These are phyloP conservation scores for Gymnogyps californianus DNA, from an alignment of 2,113 vertebrate genomes.

Conservation along the genomic window DNA sequence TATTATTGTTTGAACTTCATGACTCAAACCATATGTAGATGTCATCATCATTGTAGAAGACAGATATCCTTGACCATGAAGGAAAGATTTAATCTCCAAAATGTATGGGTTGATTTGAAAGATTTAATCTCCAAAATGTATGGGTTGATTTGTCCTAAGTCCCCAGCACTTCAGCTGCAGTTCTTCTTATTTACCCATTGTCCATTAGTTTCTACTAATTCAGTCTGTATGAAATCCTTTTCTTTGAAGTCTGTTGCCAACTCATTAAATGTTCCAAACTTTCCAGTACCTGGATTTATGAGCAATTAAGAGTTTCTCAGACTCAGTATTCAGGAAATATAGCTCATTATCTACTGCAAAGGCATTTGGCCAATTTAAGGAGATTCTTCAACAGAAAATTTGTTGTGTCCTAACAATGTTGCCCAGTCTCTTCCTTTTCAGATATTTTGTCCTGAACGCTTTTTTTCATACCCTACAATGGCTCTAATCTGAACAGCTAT, in stretches of 20 bases:
- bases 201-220: background rate
- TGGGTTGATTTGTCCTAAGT: background rate
- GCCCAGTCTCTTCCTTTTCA: background rate
- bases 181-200: background rate
- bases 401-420: slow-evolving; percentile 29
- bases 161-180: background rate
- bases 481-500: background rate
- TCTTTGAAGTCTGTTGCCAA: slow-evolving; percentile 27
- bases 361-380: slow-evolving; percentile 37
- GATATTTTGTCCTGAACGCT: background rate
- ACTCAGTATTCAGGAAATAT: slow-evolving; percentile 24
- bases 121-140: background rate
- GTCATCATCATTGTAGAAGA: background rate
- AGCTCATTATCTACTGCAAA: slow-evolving; percentile 35
- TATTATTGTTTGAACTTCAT: background rate
- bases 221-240: background rate
- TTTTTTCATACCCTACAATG: background rate
- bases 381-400: slow-evolving; percentile 11
- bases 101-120: background rate
- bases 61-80: background rate
- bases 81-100: background rate
- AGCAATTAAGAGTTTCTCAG: slow-evolving; percentile 50
- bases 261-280: slow-evolving; percentile 42
- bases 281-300: slow-evolving; percentile 23
- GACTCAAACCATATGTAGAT: background rate